Evolutionary conservation across 2,888 invertebrate species (phyloP).

Genomic region (Leptarthrus brevirostris): DNA sequence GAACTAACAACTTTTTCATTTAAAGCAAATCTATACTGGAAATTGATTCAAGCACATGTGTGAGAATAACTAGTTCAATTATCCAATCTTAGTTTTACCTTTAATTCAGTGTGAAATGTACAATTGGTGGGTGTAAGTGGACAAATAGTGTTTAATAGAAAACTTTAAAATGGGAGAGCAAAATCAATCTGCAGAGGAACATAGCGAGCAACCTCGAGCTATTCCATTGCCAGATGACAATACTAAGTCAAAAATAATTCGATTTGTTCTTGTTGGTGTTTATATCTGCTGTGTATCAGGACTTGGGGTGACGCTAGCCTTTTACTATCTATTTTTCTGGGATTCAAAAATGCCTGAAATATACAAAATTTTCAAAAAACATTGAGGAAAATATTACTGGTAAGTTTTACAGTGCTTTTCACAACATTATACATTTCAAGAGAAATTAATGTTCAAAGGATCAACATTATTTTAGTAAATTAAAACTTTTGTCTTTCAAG

Average conservation of each 20-base stretch:
- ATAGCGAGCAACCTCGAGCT: not conserved
- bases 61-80: conserved; percentile 2
- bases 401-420: too few relatives aligned
- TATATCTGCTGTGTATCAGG: conserved; percentile 64
- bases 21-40: not conserved
- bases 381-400: too few relatives aligned
- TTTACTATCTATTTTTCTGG: conserved; percentile 66
- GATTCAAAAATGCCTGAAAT: conserved; percentile 63
- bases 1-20: not conserved
- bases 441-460: too few relatives aligned
- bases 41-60: not conserved
- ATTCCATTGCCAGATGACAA: not conserved
- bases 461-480: too few relatives aligned
- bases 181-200: not conserved
- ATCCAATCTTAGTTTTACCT: conserved; percentile 18
- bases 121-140: conserved; percentile 9
- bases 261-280: conserved; percentile 62
- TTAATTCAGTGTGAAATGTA: conserved; percentile 26
- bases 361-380: conserved; percentile 12
- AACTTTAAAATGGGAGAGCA: conserved; percentile 14
- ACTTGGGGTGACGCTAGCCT: conserved; percentile 63
- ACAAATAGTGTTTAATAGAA: not conserved
- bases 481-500: too few relatives aligned
- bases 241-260: conserved; percentile 52
- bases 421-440: too few relatives aligned